Evolutionary conservation across 2,888 invertebrate genomes (phyloP).

Genomic region (Nudaria mundana): DNA sequence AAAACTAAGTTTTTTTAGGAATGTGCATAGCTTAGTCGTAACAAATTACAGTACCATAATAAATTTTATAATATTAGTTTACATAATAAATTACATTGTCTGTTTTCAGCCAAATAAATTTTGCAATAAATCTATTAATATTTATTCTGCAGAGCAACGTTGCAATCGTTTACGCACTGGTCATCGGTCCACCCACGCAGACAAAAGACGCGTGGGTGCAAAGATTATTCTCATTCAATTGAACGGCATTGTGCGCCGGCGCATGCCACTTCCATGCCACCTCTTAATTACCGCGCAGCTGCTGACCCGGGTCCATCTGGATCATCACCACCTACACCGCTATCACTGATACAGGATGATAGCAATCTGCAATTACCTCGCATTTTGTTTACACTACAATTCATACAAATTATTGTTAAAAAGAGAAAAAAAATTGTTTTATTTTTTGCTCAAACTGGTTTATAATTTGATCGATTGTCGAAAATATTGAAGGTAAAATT

Average conservation of each 20-base stretch:
- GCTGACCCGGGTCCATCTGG: conserved; percentile 79
- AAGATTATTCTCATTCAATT: conserved; percentile 82
- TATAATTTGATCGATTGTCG: too few relatives aligned
- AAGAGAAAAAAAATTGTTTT: too few relatives aligned
- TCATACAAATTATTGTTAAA: too few relatives aligned
- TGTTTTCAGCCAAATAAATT: neutral
- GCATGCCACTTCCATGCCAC: conserved; percentile 78
- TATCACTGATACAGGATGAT: conserved; percentile 57
- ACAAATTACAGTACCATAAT: neutral
- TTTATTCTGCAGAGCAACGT: conserved; percentile 66
- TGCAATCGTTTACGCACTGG: conserved; percentile 43
- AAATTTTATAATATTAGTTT: neutral
- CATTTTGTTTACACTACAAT: too few relatives aligned
- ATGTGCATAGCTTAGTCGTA: too few relatives aligned
- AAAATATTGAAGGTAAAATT: too few relatives aligned
- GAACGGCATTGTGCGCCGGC: conserved; percentile 78
- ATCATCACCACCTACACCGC: conserved; percentile 70
- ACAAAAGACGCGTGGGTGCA: conserved; percentile 79
- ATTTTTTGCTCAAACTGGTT: too few relatives aligned
- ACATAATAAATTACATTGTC: neutral
- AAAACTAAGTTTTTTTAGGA: too few relatives aligned
- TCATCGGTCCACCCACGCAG: conserved; percentile 77
- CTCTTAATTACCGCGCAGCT: conserved; percentile 80
- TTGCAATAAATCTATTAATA: too few relatives aligned
- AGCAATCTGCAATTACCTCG: neutral